Percentiles rank a stretch among this genome's conserved stretches.
phyloP scores from a whole-genome alignment of 2,888 invertebrate species.

The Seladonia tumulorum region DNA sequence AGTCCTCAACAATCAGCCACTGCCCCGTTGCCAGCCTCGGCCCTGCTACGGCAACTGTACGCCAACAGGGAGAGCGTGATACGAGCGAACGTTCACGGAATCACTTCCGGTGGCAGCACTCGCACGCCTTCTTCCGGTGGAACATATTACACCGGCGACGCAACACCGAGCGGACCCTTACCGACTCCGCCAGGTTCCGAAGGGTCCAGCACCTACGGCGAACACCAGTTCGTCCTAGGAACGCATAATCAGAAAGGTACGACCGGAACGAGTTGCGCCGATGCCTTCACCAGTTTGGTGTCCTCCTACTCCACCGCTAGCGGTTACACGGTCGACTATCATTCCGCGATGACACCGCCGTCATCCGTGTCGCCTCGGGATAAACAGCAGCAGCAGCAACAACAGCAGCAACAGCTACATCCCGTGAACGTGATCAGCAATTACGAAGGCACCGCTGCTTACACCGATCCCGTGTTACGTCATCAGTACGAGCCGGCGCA shows the following conservation, averaged over 20 bases:
- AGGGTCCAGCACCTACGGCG: slow-evolving; percentile 90
- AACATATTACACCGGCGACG: slow-evolving; percentile 79
- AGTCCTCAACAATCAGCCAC: slow-evolving; percentile 86
- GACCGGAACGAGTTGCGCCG: slow-evolving; percentile 73
- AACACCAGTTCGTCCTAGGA: slow-evolving; percentile 86
- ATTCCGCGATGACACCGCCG: slow-evolving; percentile 98
- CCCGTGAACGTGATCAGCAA: slow-evolving; percentile 87
- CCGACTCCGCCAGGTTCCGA: slow-evolving; percentile 97
- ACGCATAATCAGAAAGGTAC: slow-evolving; percentile 81
- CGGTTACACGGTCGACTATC: slow-evolving; percentile 91
- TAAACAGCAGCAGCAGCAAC: slow-evolving; percentile 89
- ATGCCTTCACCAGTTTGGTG: slow-evolving; percentile 87
- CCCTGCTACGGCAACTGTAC: slow-evolving; percentile 94
- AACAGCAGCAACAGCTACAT: slow-evolving; percentile 85
- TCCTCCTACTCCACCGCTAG: slow-evolving; percentile 85
- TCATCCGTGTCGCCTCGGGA: slow-evolving; percentile 98
- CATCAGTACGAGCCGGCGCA: slow-evolving; percentile 86
- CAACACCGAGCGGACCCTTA: slow-evolving; percentile 89
- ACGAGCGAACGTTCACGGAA: slow-evolving; percentile 91
- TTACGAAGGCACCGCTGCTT: slow-evolving; percentile 86
- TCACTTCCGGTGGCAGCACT: slow-evolving; percentile 85
- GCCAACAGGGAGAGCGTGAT: slow-evolving; percentile 96
- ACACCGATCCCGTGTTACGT: slow-evolving; percentile 83
- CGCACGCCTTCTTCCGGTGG: slow-evolving; percentile 78
- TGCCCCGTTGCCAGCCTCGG: slow-evolving; percentile 93